A percentile compares a stretch with the other conserved stretches of the same genome.
Evolutionary conservation across 2,888 invertebrate species (phyloP).

Genomic region (Amblyteles armatorius): DNA sequence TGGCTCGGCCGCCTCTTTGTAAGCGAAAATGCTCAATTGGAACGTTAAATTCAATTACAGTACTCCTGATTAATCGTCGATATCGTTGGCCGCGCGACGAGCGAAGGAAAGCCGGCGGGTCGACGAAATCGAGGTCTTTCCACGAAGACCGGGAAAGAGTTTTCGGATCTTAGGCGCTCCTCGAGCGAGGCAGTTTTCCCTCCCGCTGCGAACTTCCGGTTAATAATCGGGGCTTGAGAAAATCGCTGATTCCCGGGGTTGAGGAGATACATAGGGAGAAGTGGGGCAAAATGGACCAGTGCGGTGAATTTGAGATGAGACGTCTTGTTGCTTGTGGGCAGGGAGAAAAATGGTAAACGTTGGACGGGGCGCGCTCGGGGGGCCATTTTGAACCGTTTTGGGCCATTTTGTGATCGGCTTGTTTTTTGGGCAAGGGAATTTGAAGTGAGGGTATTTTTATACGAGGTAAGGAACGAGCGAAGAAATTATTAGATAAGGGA

Average conservation of each 20-base stretch:
- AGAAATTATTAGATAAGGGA: too few relatives aligned
- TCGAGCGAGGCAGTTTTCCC: not conserved
- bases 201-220: not conserved
- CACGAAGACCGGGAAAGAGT: conserved; percentile 28
- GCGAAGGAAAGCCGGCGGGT: conserved; percentile 11
- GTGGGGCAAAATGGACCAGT: too few relatives aligned
- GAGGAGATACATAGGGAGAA: not conserved
- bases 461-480: too few relatives aligned
- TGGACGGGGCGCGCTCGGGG: too few relatives aligned
- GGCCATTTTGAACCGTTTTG: too few relatives aligned
- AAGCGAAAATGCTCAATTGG: conserved; percentile 84
- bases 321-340: too few relatives aligned
- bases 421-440: too few relatives aligned
- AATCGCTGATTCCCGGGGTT: conserved; percentile 58
- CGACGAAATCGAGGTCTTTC: conserved; percentile 8
- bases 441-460: too few relatives aligned
- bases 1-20: conserved; percentile 79
- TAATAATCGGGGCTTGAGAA: conserved; percentile 51
- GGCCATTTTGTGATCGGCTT: too few relatives aligned
- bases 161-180: not conserved
- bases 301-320: too few relatives aligned
- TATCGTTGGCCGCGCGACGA: conserved; percentile 56
- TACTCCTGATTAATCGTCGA: conserved; percentile 82
- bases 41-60: conserved; percentile 83
- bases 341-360: too few relatives aligned